Conservation (phyloP, 2,888 invertebrate genomes). For the Epinotia brunnichana region DNA sequence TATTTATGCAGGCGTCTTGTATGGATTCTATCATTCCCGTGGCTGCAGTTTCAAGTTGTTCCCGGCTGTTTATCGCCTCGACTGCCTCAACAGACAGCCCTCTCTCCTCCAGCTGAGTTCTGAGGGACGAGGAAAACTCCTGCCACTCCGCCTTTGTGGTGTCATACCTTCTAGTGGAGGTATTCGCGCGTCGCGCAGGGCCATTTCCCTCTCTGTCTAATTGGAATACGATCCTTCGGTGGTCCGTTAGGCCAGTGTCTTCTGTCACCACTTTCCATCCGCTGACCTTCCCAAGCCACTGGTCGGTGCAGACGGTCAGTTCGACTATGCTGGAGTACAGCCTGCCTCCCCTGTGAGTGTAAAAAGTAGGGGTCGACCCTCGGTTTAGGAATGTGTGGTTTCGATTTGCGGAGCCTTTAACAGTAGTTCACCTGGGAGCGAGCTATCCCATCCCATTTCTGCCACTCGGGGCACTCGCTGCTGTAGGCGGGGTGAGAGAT, state of each 20-base stretch:
- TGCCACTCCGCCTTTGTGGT: not conserved
- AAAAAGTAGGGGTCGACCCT: too few species aligned
- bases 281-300: too few species aligned
- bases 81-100: not conserved
- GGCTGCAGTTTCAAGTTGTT: not conserved
- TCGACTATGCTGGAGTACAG: too few species aligned
- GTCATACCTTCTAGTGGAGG: not conserved
- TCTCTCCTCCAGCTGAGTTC: not conserved
- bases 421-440: too few species aligned
- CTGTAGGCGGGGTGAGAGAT: constrained; percentile 1
- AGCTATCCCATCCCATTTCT: constrained; percentile 3
- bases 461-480: not conserved
- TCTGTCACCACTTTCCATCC: too few species aligned
- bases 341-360: too few species aligned
- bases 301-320: too few species aligned
- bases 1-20: not conserved
- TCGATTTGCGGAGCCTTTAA: too few species aligned
- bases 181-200: not conserved
- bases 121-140: not conserved
- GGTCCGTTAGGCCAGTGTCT: not conserved
- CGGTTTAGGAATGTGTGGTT: too few species aligned
- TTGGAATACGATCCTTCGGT: not conserved
- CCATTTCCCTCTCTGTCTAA: not conserved
- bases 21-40: not conserved
- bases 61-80: not conserved